Percentiles rank a stretch among this genome's conserved stretches.
Evolutionary conservation across 1,140 invertebrate species (phyloP).

Genomic region (Caenorhabditis remanei): DNA sequence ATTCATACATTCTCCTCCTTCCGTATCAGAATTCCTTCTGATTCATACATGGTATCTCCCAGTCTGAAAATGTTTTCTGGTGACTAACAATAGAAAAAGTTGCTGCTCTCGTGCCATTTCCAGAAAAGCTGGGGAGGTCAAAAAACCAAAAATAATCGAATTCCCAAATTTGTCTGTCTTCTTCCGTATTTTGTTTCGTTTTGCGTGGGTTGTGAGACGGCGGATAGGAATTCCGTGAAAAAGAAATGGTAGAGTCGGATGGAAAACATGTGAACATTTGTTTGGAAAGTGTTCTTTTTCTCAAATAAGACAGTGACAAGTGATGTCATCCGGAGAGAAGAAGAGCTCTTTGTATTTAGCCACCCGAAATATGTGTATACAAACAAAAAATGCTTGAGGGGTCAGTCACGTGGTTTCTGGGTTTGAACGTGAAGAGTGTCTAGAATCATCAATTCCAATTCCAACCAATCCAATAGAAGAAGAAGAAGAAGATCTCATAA

Average conservation of each 20-base stretch:
- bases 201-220: neutral
- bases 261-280: conserved; percentile 31
- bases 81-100: neutral
- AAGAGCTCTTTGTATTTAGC: neutral
- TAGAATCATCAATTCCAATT: too few relatives aligned
- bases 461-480: neutral
- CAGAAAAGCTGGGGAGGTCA: neutral
- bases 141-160: conserved; percentile 47
- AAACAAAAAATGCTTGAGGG: neutral
- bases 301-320: neutral
- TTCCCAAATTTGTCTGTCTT: conserved; percentile 18
- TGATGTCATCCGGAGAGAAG: neutral
- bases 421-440: too few relatives aligned
- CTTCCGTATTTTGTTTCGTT: neutral
- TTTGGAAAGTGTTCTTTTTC: neutral
- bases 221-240: too few relatives aligned
- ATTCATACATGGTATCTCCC: neutral
- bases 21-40: neutral
- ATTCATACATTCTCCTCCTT: conserved; percentile 8
- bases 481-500: neutral
- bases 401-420: neutral
- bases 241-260: neutral
- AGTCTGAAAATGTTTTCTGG: neutral
- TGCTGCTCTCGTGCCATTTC: neutral
- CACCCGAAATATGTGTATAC: conserved; percentile 16